Evolutionary conservation across 2,888 invertebrate genomes (phyloP), one percentile per base, ranked within the genome.

Genomic region (Poecilus cupreus): DNA sequence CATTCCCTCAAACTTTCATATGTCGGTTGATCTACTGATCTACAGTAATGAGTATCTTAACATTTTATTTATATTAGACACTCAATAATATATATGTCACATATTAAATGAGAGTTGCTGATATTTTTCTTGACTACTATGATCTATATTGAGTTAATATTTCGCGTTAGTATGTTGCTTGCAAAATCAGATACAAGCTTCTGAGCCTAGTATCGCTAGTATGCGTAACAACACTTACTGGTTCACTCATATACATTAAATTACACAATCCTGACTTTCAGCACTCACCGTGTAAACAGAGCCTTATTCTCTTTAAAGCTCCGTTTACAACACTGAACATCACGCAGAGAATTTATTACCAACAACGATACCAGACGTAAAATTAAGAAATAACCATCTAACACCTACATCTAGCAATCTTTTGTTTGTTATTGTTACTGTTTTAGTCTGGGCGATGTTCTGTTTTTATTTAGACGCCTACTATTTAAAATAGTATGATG

Each of bases 381-480:
- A 74, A 51, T 46, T 51, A 74, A 51, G 49, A 74, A 74, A 74
- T 51, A 74, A 51, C 49, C 49, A 74, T 74, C 74, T n/a, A 4
- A 68, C 64, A 37, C 64, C 64, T 68, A 68, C 64, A 68, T 32
- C 37, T 32, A 74, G 18, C 51, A 51, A 51, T 74, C 43, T 74
- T 64, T 46, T 78, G 39, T 46, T 22, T 68, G 79, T 43, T 32
- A 43, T 64, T 43, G 43, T 77, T 79, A 24, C 18, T 68, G 37
- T 68, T 68, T 60, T 24, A n/a, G 49, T 76, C 24, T 51, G 60
- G 46, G 22, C 78, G 60, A 26, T 78, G 57, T 37, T 78, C 43
- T 60, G 39, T 13, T 78, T 78, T 64, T 64, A 64, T 78, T 64
- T 22, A 46, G 24, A 78, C 78, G 78, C 78, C 78, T 46, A 78